Percentiles rank a stretch among this genome's conserved stretches.
Conservation (phyloP, 2,888 invertebrate genomes). For the Polymixis lichenea region DNA sequence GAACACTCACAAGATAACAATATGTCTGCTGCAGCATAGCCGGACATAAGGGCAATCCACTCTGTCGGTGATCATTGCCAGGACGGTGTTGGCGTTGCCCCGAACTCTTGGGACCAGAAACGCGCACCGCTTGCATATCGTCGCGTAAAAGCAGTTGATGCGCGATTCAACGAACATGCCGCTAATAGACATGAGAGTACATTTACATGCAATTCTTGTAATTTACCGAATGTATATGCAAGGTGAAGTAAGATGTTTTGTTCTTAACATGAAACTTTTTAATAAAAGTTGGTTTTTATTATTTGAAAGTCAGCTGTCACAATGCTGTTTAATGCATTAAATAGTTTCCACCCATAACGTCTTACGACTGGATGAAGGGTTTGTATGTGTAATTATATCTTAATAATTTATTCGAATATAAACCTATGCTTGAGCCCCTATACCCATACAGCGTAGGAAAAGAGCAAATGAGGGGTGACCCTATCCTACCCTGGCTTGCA, state of each 20-base stretch:
- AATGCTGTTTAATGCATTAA: not conserved
- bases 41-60: too few relatives aligned
- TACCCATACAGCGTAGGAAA: constrained; percentile 12
- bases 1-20: too few relatives aligned
- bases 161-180: too few relatives aligned
- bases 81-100: too few relatives aligned
- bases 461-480: constrained; percentile 48
- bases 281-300: not conserved
- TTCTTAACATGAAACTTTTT: not conserved
- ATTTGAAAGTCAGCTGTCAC: not conserved
- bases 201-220: not conserved
- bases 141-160: too few relatives aligned
- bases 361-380: not conserved
- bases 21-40: too few relatives aligned
- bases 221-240: not conserved
- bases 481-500: constrained; percentile 65
- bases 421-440: constrained; percentile 10
- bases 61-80: too few relatives aligned
- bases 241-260: too few relatives aligned
- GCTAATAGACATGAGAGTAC: not conserved
- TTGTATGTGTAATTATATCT: not conserved
- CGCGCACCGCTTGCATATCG: too few relatives aligned
- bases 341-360: not conserved
- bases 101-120: too few relatives aligned
- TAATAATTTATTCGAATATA: constrained; percentile 6